Percentiles rank a stretch among this genome's conserved stretches.
Conservation (phyloP, 2,888 invertebrate genomes). For the Diarsia dahlii region DNA sequence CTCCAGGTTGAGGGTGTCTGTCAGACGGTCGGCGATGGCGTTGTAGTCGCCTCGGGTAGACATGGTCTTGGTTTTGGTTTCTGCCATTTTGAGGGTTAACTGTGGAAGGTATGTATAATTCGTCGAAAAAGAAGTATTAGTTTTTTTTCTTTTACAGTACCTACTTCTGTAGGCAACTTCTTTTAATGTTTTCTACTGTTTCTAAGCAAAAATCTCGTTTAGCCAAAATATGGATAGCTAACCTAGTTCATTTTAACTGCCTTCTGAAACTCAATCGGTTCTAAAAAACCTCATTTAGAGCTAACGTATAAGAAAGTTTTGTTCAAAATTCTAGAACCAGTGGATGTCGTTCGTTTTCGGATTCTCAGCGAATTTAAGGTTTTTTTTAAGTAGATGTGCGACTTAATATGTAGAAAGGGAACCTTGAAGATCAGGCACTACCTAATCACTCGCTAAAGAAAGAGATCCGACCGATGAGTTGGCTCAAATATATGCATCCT, state of each 20-base stretch:
- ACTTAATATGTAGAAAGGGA: neutral
- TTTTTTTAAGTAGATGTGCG: neutral
- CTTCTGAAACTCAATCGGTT: too few species aligned
- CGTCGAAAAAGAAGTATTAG: too few species aligned
- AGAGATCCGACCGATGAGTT: neutral
- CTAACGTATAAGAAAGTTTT: too few species aligned
- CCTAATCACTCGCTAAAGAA: too few species aligned
- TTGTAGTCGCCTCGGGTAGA: constrained; percentile 92
- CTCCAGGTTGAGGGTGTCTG: constrained; percentile 95
- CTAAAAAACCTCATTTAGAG: too few species aligned
- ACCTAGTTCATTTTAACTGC: neutral
- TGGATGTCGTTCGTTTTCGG: too few species aligned
- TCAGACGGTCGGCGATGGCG: constrained; percentile 94
- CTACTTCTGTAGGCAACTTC: too few species aligned
- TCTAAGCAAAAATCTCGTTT: neutral
- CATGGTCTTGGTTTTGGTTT: constrained; percentile 92
- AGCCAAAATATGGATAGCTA: neutral
- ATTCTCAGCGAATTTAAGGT: too few species aligned
- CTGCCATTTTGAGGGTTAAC: constrained; percentile 93
- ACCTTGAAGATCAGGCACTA: neutral
- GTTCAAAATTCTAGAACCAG: too few species aligned
- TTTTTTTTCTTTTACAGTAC: too few species aligned
- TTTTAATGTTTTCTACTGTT: neutral
- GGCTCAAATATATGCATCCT: neutral
- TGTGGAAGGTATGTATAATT: constrained; percentile 71